A percentile compares a stretch with the other conserved stretches of the same genome.
These are phyloP conservation scores for Corythucha ciliata DNA, from an alignment of 2,888 invertebrate species.

Conservation along the genomic window DNA sequence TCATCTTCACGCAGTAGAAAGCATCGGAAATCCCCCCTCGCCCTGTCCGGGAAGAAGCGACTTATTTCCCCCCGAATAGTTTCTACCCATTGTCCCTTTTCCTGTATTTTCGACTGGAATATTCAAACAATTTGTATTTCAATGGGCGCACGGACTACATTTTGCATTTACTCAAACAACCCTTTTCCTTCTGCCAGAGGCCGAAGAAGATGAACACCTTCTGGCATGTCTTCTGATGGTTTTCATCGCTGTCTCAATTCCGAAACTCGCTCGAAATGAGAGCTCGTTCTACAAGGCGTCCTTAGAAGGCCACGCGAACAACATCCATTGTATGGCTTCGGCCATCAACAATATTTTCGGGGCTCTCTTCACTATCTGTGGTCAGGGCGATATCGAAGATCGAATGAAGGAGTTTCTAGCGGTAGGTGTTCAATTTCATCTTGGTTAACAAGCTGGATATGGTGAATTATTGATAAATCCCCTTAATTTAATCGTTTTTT, in stretches of 20 bases:
- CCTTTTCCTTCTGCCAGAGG: conserved; percentile 52
- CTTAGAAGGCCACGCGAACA: conserved; percentile 91
- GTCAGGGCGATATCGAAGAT: conserved; percentile 91
- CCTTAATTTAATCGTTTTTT: conserved; percentile 29
- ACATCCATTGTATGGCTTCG: conserved; percentile 95
- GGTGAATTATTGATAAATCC: not conserved
- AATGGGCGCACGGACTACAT: too few relatives aligned
- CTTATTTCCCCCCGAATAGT: too few relatives aligned
- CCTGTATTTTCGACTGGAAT: too few relatives aligned
- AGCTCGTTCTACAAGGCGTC: conserved; percentile 80
- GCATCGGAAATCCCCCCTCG: too few relatives aligned
- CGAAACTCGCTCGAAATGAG: conserved; percentile 84
- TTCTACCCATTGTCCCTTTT: too few relatives aligned
- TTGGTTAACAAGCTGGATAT: not conserved
- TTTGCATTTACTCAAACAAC: too few relatives aligned
- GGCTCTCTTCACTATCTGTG: conserved; percentile 91
- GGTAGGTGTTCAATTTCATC: conserved; percentile 41
- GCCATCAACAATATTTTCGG: conserved; percentile 95
- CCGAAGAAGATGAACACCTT: conserved; percentile 85
- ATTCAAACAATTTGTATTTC: too few relatives aligned
- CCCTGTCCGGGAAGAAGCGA: too few relatives aligned
- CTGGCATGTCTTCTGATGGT: conserved; percentile 95
- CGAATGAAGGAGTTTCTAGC: conserved; percentile 89
- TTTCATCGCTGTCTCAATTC: conserved; percentile 95
- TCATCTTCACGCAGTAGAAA: too few relatives aligned